phyloP scores from a whole-genome alignment of 2,113 vertebrate genomes.

The Hoplias malabaricus region DNA sequence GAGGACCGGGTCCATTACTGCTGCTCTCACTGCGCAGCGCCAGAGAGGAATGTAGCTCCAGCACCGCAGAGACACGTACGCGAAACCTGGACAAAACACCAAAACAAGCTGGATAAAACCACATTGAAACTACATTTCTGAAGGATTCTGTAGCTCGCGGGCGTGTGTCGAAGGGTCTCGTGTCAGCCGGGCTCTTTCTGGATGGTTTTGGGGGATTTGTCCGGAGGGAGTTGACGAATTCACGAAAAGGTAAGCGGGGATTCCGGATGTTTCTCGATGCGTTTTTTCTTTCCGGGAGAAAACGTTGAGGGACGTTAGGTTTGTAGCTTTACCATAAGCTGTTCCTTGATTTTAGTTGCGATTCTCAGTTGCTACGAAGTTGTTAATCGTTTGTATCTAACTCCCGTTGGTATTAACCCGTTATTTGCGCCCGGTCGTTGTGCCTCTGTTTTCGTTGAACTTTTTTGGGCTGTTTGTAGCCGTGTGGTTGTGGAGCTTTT shows the following conservation, averaged over 20 bases:
- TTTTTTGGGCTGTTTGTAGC: too few relatives aligned
- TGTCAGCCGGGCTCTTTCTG: background rate
- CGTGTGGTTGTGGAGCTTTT: background rate
- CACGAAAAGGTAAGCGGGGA: conserved; percentile 41
- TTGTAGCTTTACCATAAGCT: background rate
- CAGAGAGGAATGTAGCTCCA: conserved; percentile 47
- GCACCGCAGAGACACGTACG: conserved; percentile 24
- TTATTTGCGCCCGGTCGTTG: too few relatives aligned
- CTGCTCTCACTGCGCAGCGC: conserved; percentile 25
- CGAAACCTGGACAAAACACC: background rate
- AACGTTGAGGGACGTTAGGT: conserved; percentile 21
- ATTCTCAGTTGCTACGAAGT: too few relatives aligned
- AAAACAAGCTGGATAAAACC: background rate
- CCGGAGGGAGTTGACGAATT: background rate
- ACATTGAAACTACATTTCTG: background rate
- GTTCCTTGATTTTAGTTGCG: too few relatives aligned
- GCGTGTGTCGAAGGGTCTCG: background rate
- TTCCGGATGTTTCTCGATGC: conserved; percentile 43
- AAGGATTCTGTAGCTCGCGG: background rate
- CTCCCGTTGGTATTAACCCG: too few relatives aligned
- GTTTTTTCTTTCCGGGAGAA: conserved; percentile 45
- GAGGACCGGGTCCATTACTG: conserved; percentile 8
- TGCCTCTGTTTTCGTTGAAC: background rate
- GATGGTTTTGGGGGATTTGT: background rate
- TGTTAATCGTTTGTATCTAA: too few relatives aligned